phyloP scores from a whole-genome alignment of 2,113 vertebrate species.

The Tenrec ecaudatus region DNA sequence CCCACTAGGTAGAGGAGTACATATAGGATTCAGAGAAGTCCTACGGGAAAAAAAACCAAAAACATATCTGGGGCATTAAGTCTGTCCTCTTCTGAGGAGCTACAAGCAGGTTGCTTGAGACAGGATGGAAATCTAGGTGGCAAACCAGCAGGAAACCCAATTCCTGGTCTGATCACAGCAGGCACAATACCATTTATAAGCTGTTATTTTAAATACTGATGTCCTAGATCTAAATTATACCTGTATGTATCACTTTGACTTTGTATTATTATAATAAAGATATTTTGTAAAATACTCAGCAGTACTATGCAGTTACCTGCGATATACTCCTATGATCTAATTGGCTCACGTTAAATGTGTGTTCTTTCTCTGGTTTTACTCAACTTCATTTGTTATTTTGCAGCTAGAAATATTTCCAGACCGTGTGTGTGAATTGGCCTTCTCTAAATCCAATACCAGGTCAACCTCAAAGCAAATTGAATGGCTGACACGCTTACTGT shows the following conservation, averaged over 20 bases:
- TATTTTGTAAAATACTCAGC: conserved; percentile 29
- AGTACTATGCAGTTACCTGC: not conserved
- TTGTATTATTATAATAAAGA: conserved; percentile 51
- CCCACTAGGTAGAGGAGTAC: not conserved
- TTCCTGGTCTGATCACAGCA: not conserved
- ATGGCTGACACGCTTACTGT: conserved; percentile 41
- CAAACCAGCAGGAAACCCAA: not conserved
- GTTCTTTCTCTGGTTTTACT: conserved; percentile 20
- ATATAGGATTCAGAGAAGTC: not conserved
- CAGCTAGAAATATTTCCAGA: conserved; percentile 17
- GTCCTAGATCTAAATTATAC: conserved; percentile 39
- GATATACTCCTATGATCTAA: not conserved
- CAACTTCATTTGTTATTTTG: not conserved
- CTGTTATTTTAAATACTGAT: conserved; percentile 57
- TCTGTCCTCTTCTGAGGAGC: not conserved
- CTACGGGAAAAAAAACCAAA: not conserved
- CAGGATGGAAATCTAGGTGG: not conserved
- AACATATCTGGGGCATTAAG: not conserved
- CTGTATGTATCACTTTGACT: not conserved
- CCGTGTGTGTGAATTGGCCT: conserved; percentile 16
- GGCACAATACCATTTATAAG: conserved; percentile 21
- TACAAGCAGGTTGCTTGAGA: not conserved
- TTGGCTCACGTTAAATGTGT: not conserved
- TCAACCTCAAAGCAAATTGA: conserved; percentile 39
- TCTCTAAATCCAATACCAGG: conserved; percentile 23